These are phyloP conservation scores for Hypocryptadius cinnamomeus DNA, from an alignment of 2,113 vertebrate species.

Conservation along the genomic window DNA sequence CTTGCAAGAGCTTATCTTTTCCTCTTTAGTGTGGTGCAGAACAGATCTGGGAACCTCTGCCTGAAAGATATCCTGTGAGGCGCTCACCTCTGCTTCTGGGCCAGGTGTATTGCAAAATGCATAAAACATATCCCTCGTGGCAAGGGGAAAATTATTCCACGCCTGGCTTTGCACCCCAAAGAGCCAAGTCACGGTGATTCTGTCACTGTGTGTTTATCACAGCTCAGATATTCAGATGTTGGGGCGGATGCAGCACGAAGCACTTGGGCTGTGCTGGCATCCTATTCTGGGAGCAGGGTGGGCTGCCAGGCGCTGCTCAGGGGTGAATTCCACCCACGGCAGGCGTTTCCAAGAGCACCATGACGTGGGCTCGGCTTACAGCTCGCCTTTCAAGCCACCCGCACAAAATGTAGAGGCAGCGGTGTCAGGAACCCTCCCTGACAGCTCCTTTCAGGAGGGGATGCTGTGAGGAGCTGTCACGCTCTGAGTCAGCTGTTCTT, in stretches of 20 bases:
- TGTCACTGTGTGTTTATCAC: accelerated
- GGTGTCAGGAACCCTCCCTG: background rate
- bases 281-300: background rate
- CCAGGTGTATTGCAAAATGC: background rate
- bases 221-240: background rate
- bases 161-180: background rate
- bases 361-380: background rate
- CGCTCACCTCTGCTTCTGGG: background rate
- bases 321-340: background rate
- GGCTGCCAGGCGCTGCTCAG: background rate
- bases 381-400: background rate
- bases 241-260: background rate
- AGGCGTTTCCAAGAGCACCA: background rate
- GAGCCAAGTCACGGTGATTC: background rate
- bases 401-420: background rate
- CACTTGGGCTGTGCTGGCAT: background rate
- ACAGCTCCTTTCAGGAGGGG: background rate
- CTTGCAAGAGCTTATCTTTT: conserved; percentile 39
- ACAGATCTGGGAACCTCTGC: background rate
- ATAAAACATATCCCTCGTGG: background rate
- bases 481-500: conserved; percentile 44
- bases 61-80: background rate
- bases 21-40: background rate
- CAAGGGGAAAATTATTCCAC: background rate
- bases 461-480: conserved; percentile 18